Conservation (phyloP, 2,113 vertebrate genomes). For the Orientallactaga bullata region DNA sequence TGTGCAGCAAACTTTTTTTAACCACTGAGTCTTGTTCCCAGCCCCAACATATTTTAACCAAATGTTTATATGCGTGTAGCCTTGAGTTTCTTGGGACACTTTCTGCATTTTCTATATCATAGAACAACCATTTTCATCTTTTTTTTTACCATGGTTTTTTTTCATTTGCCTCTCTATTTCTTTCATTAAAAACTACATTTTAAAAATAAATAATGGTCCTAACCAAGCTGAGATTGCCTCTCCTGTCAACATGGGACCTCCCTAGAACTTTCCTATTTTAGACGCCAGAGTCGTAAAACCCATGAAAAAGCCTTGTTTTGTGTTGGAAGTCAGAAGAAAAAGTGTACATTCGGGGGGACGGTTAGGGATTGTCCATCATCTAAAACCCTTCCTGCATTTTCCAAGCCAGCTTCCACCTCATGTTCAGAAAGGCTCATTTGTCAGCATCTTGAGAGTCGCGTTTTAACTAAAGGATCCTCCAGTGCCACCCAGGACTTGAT, state of each 20-base stretch:
- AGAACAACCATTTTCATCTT: not conserved
- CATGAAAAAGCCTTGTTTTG: not conserved
- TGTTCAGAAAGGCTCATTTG: not conserved
- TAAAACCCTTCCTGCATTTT: not conserved
- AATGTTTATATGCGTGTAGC: not conserved
- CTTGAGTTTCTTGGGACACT: not conserved
- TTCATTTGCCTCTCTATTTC: conserved; percentile 2
- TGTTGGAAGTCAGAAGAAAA: not conserved
- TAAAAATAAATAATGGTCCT: no score
- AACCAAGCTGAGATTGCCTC: conserved; percentile 7
- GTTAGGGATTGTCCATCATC: not conserved
- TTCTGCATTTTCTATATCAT: not conserved
- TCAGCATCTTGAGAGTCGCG: not conserved
- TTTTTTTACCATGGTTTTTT: not conserved
- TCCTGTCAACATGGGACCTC: not conserved
- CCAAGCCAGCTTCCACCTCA: not conserved
- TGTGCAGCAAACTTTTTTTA: no score
- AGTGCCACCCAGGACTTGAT: not conserved
- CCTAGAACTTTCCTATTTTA: no score
- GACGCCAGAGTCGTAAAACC: not conserved
- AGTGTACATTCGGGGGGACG: not conserved
- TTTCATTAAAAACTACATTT: conserved; percentile 1
- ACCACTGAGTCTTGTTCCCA: no score
- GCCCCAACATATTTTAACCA: not conserved
- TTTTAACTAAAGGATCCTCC: not conserved